Evolutionary conservation across 2,888 invertebrate species (phyloP), one percentile per base, ranked within the genome.

Genomic region (Bellardia bayeri): DNA sequence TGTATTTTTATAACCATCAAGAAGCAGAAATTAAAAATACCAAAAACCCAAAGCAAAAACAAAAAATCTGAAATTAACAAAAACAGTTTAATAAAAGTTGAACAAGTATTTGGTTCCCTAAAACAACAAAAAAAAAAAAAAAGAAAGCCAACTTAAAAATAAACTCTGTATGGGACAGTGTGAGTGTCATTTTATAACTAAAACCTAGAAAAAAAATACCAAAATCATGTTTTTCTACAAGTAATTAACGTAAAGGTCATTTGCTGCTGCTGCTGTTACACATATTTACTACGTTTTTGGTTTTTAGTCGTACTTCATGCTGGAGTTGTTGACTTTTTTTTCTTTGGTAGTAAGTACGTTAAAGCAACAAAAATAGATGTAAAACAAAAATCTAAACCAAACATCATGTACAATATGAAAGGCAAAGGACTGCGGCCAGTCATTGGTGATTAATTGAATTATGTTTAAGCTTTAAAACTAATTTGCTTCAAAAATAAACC

Each of bases 211-310:
- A 58, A 63, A 40, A 40, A 63, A 14, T 5, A 76, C 33, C 13
- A 42, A 61, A 56, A 49, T 79, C 74, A 61, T 82, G 71, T 74
- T 71, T 74, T 74, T 40, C 66, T 82, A 56, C 37, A 84, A 63
- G 74, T 84, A 87, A 87, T 87, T 87, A 87, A 82, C 79, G 74
- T 74, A 79, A 85, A 87, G 85, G 87, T 85, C 82, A 85, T 82
- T 79, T 75, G 79, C 81, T 66, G 61, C 33, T 51, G 45, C 33
- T 69, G 54, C 33, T 56, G 58, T 30, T 64, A 33, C 11, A 68
- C 13, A 11, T n/a, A n/a, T 3, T 51, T 42, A 37, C 45, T 3
- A 54, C 13, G 6, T 40, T 40, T 40, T 42, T 68, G 13, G 61
- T 16, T 3, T 58, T 49, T 58, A 16, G 42, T 63, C 14, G 30